Percentiles rank a stretch among this genome's conserved stretches.
Evolutionary conservation across 2,113 vertebrate genomes (phyloP).

Genomic region (Echinops telfairi): DNA sequence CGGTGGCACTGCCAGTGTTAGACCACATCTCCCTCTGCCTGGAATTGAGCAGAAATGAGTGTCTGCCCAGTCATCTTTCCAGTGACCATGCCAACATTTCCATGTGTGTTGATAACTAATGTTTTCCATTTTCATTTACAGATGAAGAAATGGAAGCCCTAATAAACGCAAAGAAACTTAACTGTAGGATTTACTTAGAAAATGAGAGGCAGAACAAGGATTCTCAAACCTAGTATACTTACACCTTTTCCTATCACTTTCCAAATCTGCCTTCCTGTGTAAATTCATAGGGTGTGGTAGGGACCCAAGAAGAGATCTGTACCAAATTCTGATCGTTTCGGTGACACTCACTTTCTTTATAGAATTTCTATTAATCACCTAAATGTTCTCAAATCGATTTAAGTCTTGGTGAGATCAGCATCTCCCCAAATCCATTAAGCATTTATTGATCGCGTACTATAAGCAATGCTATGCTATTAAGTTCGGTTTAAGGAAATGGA

Average conservation of each 20-base stretch:
- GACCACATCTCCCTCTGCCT: background rate
- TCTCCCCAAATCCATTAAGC: background rate
- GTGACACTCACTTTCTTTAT: background rate
- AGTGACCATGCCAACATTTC: background rate
- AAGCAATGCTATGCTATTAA: background rate
- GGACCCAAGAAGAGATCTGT: background rate
- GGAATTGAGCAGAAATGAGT: constrained; percentile 22
- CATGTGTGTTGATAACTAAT: constrained; percentile 20
- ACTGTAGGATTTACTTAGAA: background rate
- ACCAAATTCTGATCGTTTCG: background rate
- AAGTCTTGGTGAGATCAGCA: background rate
- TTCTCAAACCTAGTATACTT: background rate
- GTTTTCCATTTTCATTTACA: constrained; percentile 10
- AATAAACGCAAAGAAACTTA: background rate
- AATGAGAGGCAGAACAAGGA: background rate
- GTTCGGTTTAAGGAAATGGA: background rate
- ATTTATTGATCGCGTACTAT: background rate
- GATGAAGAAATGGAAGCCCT: constrained; percentile 6
- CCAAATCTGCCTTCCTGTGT: background rate
- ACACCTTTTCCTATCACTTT: background rate
- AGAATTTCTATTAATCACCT: constrained; percentile 20
- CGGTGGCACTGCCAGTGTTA: background rate
- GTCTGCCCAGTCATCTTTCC: background rate
- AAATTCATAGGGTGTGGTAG: background rate
- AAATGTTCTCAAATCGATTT: constrained; percentile 6